Conservation (phyloP, 2,888 invertebrate genomes). For the Phortica okadai region DNA sequence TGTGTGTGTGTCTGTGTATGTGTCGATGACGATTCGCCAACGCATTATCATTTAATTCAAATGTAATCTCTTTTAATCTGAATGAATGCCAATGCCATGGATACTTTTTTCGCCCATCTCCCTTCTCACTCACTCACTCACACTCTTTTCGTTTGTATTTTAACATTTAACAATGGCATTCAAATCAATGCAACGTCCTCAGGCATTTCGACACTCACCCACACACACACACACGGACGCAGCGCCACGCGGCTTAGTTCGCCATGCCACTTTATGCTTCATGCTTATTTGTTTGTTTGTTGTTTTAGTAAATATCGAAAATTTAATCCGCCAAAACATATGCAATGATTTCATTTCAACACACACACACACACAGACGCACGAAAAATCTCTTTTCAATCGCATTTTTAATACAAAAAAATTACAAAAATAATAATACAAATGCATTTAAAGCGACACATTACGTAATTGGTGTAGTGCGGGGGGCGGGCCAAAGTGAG, state of each 20-base stretch:
- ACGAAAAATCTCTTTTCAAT: neutral
- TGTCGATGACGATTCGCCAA: conserved; percentile 10
- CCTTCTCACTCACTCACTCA: neutral
- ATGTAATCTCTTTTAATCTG: conserved; percentile 64
- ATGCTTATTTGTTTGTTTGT: conserved; percentile 4
- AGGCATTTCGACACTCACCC: neutral
- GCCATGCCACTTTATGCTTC: neutral
- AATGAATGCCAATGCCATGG: neutral
- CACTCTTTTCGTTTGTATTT: conserved; percentile 27
- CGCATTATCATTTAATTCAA: conserved; percentile 68
- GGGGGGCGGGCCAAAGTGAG: neutral
- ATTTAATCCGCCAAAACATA: conserved; percentile 21
- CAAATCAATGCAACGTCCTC: neutral
- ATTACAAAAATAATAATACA: neutral
- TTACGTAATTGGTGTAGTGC: no score
- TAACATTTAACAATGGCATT: neutral
- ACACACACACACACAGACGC: neutral
- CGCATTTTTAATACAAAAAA: neutral
- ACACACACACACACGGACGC: neutral
- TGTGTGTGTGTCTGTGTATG: neutral
- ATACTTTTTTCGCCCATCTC: neutral
- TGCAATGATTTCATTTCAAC: conserved; percentile 13
- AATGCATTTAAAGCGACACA: no score
- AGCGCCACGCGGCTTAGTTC: neutral
- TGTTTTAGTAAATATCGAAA: conserved; percentile 2